Percentiles rank a stretch among this genome's conserved stretches.
These are phyloP conservation scores for Cisticola juncidis DNA, from an alignment of 2,113 vertebrate genomes.

Conservation along the genomic window DNA sequence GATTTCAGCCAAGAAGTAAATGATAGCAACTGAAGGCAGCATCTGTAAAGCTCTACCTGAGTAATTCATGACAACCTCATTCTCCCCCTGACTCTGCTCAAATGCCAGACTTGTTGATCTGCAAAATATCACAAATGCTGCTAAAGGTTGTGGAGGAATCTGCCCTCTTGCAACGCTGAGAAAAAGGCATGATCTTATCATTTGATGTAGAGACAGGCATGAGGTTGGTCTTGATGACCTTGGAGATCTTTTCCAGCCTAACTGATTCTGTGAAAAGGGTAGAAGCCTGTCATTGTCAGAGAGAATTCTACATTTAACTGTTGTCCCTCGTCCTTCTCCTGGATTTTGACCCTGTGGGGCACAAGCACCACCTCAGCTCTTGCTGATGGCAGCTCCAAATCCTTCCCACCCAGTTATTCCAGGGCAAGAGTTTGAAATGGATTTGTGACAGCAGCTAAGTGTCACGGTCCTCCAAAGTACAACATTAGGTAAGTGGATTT, in stretches of 20 bases:
- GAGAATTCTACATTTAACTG: background rate
- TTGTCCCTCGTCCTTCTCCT: background rate
- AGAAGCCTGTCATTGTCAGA: background rate
- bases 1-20: background rate
- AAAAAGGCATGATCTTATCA: background rate
- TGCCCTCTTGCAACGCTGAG: background rate
- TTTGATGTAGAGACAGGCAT: background rate
- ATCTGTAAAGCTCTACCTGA: background rate
- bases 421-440: background rate
- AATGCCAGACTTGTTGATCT: background rate
- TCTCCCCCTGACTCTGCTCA: background rate
- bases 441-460: background rate
- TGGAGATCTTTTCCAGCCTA: background rate
- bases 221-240: background rate
- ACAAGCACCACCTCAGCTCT: background rate
- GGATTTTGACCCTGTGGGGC: background rate
- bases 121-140: background rate
- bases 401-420: background rate
- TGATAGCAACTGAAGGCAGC: background rate
- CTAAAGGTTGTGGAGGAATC: background rate
- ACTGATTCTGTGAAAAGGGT: background rate
- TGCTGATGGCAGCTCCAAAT: background rate
- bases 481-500: constrained; percentile 14
- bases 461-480: background rate
- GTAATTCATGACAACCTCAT: background rate